Evolutionary conservation across 1,140 invertebrate genomes (phyloP).

Genomic region (Laupala kohalensis): DNA sequence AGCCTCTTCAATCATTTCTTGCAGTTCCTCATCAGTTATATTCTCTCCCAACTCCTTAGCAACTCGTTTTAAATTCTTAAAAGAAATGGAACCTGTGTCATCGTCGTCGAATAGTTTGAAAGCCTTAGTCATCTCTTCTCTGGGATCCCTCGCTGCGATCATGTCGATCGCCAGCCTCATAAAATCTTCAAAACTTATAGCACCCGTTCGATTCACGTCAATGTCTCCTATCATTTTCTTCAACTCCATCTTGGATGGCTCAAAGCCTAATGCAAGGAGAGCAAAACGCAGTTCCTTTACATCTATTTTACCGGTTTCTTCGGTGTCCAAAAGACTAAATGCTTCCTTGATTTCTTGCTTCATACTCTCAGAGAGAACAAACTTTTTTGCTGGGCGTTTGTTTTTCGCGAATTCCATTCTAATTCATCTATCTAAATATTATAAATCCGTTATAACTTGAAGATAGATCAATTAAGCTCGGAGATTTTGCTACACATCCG

Average conservation of each 20-base stretch:
- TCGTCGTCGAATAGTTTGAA: conserved; percentile 51
- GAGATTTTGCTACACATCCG: no score
- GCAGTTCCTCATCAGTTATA: conserved; percentile 17
- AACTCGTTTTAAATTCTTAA: conserved; percentile 38
- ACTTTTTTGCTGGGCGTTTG: not conserved
- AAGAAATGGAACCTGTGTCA: conserved; percentile 46
- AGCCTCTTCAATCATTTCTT: conserved; percentile 54
- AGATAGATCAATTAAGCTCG: no score
- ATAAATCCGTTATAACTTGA: no score
- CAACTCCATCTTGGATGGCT: conserved; percentile 44
- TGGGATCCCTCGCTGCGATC: conserved; percentile 46
- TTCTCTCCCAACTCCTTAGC: conserved; percentile 37
- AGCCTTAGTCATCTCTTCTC: conserved; percentile 50
- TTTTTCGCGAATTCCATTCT: no score
- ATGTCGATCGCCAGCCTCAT: conserved; percentile 40
- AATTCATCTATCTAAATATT: no score
- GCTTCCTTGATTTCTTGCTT: conserved; percentile 45
- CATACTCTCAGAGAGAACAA: not conserved
- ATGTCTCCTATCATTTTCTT: conserved; percentile 38
- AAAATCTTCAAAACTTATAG: conserved; percentile 33
- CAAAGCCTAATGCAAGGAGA: conserved; percentile 42
- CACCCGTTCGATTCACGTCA: conserved; percentile 35
- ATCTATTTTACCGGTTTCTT: conserved; percentile 41
- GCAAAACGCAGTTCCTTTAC: conserved; percentile 41
- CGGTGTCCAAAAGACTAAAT: conserved; percentile 45